These are phyloP conservation scores for Etheostoma nigrum DNA, from an alignment of 2,797 vertebrate genomes.

Conservation along the genomic window DNA sequence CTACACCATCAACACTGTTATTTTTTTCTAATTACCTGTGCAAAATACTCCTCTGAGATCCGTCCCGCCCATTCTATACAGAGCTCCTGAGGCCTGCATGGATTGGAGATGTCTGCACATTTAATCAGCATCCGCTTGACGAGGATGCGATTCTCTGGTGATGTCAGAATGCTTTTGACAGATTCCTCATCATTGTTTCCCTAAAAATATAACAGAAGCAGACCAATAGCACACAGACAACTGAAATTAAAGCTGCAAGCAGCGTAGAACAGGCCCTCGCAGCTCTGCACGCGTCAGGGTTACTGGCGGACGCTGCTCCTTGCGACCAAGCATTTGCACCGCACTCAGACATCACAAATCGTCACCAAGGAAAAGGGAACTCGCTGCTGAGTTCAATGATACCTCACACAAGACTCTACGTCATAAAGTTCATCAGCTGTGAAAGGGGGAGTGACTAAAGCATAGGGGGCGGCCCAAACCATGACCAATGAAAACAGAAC, in stretches of 20 bases:
- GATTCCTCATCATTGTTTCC: constrained; percentile 85
- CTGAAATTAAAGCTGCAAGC: background rate
- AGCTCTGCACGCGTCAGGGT: too few species aligned
- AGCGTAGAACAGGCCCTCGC: too few species aligned
- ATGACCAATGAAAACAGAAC: too few species aligned
- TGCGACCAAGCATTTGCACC: too few species aligned
- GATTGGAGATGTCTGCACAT: constrained; percentile 97
- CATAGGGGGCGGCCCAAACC: too few species aligned
- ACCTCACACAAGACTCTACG: too few species aligned
- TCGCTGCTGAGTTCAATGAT: too few species aligned
- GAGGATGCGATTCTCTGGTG: constrained; percentile 94
- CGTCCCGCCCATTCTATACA: constrained; percentile 97
- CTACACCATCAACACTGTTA: background rate
- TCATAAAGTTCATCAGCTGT: too few species aligned
- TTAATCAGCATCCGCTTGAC: constrained; percentile 98
- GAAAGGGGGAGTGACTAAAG: too few species aligned
- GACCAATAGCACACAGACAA: constrained; percentile 36
- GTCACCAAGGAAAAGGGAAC: too few species aligned
- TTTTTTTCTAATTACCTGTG: constrained; percentile 87
- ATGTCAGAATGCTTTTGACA: constrained; percentile 87
- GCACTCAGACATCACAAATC: too few species aligned
- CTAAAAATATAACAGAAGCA: constrained; percentile 64
- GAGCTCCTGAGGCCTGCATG: constrained; percentile 91
- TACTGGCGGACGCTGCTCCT: too few species aligned
- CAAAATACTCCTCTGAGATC: constrained; percentile 98